phyloP scores from a whole-genome alignment of 2,113 vertebrate species.

The Chaetodon trifascialis region DNA sequence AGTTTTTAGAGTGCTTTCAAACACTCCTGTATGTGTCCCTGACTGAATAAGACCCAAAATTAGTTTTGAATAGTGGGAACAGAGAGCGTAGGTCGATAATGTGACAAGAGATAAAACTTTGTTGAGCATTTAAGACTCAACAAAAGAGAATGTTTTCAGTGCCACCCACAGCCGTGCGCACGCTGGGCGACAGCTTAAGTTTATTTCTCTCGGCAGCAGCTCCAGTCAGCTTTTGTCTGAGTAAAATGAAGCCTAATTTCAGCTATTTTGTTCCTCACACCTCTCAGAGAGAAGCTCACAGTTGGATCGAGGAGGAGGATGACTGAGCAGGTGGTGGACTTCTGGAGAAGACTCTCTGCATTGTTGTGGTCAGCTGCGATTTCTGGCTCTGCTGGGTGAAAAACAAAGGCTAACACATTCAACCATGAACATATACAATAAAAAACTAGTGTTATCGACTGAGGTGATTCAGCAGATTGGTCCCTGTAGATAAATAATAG shows the following conservation, averaged over 20 bases:
- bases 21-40: not conserved
- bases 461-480: not conserved
- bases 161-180: constrained; percentile 41
- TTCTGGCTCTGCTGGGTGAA: not conserved
- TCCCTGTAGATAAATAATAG: not conserved
- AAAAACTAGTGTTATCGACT: not conserved
- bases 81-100: constrained; percentile 31
- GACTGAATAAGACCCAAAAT: constrained; percentile 1
- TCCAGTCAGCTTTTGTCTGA: constrained; percentile 8
- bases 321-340: not conserved
- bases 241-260: constrained; percentile 25
- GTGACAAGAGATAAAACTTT: constrained; percentile 39
- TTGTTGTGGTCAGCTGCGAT: not conserved
- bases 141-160: constrained; percentile 34
- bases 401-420: not conserved
- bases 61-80: constrained; percentile 12
- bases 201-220: constrained; percentile 12
- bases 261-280: not conserved
- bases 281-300: not conserved
- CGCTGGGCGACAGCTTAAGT: constrained; percentile 4
- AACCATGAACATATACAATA: not conserved
- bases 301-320: constrained; percentile 12
- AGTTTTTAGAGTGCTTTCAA: not conserved
- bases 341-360: not conserved
- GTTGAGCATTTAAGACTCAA: constrained; percentile 32